Conservation (phyloP, 37 sponge, comb jelly and placozoan genomes). For the Eunapius fragilis region DNA sequence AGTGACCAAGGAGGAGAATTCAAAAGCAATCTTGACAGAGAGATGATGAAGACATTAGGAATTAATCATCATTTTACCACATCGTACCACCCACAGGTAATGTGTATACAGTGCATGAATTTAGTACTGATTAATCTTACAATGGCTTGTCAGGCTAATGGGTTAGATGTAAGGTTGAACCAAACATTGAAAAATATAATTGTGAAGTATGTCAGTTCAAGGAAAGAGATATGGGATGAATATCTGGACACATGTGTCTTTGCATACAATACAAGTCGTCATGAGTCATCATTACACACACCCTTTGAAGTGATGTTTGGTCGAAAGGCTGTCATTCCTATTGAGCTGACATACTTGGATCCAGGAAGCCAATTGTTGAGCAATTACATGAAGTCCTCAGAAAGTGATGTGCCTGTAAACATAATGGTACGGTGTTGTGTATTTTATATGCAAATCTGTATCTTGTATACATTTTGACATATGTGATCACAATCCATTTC, state of each 20-base stretch:
- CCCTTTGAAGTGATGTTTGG: conserved; percentile 57
- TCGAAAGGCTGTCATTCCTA: conserved; percentile 32
- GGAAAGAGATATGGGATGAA: conserved; percentile 30
- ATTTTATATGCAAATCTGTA: no score
- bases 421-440: no score
- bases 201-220: conserved; percentile 24
- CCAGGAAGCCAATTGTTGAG: no score
- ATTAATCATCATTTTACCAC: conserved; percentile 35
- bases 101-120: background rate
- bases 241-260: conserved; percentile 18
- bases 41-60: conserved; percentile 12
- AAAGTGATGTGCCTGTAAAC: no score
- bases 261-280: conserved; percentile 38
- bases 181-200: conserved; percentile 42
- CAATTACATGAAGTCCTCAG: no score
- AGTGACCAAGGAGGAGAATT: conserved; percentile 39
- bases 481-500: no score
- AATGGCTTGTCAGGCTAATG: conserved; percentile 22
- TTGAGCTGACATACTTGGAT: conserved; percentile 10
- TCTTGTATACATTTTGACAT: no score
- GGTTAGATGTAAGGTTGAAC: conserved; percentile 35
- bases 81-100: conserved; percentile 38
- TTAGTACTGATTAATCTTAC: background rate
- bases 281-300: conserved; percentile 24
- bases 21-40: conserved; percentile 30